Evolutionary conservation across 1,140 invertebrate species (phyloP).

Genomic region (Mizuhopecten yessoensis): DNA sequence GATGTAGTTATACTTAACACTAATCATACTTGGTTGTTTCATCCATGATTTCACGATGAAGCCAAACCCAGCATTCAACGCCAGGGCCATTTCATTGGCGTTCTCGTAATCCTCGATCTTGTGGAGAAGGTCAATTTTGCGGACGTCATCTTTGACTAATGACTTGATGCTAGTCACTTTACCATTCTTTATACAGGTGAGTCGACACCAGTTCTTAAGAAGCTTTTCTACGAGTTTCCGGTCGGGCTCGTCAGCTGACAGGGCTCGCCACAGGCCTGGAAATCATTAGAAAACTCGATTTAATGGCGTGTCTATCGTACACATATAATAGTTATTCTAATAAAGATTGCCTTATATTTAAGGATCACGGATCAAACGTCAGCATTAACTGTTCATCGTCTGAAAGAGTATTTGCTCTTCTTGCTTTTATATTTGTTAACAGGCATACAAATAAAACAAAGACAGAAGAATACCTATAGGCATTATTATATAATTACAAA

Average conservation of each 20-base stretch:
- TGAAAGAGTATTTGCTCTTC: too few relatives aligned
- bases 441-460: too few relatives aligned
- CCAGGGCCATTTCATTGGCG: conserved; percentile 76
- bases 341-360: too few relatives aligned
- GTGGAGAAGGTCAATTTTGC: conserved; percentile 70
- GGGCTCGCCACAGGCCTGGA: conserved; percentile 74
- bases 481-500: too few relatives aligned
- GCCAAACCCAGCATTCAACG: conserved; percentile 74
- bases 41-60: conserved; percentile 75
- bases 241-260: conserved; percentile 72
- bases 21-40: too few relatives aligned
- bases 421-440: too few relatives aligned
- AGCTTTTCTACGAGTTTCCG: conserved; percentile 71
- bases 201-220: conserved; percentile 78
- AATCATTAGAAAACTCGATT: neutral
- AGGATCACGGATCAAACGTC: too few relatives aligned
- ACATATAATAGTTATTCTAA: too few relatives aligned
- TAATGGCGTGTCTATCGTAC: too few relatives aligned
- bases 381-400: too few relatives aligned
- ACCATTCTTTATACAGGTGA: conserved; percentile 77
- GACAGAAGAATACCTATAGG: too few relatives aligned
- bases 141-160: conserved; percentile 70
- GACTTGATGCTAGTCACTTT: conserved; percentile 72
- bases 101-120: conserved; percentile 76
- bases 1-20: too few relatives aligned